Evolutionary conservation across 2,888 invertebrate species (phyloP).

Genomic region (Ichneumon xanthorius): DNA sequence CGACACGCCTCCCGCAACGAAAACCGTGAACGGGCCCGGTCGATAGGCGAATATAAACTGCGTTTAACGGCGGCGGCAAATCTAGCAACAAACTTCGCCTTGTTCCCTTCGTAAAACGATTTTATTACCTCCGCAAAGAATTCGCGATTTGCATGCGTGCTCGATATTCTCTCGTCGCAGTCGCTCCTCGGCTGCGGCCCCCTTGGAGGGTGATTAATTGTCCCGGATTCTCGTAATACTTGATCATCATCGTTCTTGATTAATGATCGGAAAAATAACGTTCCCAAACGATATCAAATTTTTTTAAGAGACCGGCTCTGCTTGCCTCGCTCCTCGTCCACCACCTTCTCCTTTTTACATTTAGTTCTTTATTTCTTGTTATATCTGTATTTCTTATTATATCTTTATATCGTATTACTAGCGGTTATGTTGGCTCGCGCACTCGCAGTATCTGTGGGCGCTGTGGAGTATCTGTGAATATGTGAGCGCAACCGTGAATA

Average conservation of each 20-base stretch:
- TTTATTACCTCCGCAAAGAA: constrained; percentile 27
- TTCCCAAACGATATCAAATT: constrained; percentile 18
- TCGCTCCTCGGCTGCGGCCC: constrained; percentile 3
- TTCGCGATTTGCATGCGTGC: constrained; percentile 50
- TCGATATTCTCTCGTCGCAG: constrained; percentile 17
- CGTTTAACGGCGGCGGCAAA: constrained; percentile 7
- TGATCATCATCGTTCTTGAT: constrained; percentile 17
- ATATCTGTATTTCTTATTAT: neutral
- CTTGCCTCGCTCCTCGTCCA: neutral
- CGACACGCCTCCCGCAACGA: constrained; percentile 60
- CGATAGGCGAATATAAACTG: constrained; percentile 55
- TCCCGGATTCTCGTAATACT: constrained; percentile 2
- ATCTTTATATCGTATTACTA: neutral
- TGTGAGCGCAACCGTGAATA: too few relatives aligned
- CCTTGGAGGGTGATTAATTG: constrained; percentile 55
- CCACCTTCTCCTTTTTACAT: neutral
- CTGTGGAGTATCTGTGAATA: too few relatives aligned
- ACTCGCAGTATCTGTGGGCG: too few relatives aligned
- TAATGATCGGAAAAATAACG: constrained; percentile 42
- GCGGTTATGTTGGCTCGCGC: too few relatives aligned
- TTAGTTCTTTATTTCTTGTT: neutral
- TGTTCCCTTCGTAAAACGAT: constrained; percentile 53
- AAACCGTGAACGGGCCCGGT: constrained; percentile 47
- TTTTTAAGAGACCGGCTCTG: neutral
- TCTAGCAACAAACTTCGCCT: constrained; percentile 36